Evolutionary conservation across 2,113 vertebrate genomes (phyloP), one percentile per base, ranked within the genome.

Genomic region (Dicentrarchus labrax): DNA sequence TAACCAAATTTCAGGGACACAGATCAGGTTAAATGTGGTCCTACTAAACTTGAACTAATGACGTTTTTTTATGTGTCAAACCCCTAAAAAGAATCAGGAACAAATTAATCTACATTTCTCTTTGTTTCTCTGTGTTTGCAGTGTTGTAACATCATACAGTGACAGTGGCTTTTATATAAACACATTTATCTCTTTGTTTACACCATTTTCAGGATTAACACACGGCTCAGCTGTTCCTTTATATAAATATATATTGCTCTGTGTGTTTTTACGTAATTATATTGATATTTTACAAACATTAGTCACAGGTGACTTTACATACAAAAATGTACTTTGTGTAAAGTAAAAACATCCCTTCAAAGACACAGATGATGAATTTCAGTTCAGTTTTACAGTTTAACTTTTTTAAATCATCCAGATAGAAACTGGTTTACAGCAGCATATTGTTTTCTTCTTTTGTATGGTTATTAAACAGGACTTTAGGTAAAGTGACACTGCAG

Each of bases 211-310:
- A 47, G 4, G 12, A 13, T 2, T 47, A 47, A 47, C 45, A 65
- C 13, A 45, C 51, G 8, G 47, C 41, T 71, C 73, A 48, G 43
- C 51, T 51, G 24, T 67, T 68, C 51, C n/a, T 59, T 76, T 67
- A 79, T 59, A 60, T 73, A 81, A 79, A 83, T 83, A 80, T 72
- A 62, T 30, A 19, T 15, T 21, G 17, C 74, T 86, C 57, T 64
- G n/a, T 43, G 48, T 68, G 53, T 45, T 57, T 72, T 67, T 60
- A 60, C 36, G 9, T n/a, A 13, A n/a, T 12, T 19, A 67, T 47
- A 47, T 47, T 47, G 45, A 13, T 47, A 47, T 10, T 47, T 13
- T 47, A 13, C 45, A 12, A 47, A 47, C 45, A 47, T 60, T 4
- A 71, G 11, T 69, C 8, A 66, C 9, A 47, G 7, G 39, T 38